Evolutionary conservation across 2,888 invertebrate genomes (phyloP), one percentile per base, ranked within the genome.

Genomic region (Trachelus tabidus): DNA sequence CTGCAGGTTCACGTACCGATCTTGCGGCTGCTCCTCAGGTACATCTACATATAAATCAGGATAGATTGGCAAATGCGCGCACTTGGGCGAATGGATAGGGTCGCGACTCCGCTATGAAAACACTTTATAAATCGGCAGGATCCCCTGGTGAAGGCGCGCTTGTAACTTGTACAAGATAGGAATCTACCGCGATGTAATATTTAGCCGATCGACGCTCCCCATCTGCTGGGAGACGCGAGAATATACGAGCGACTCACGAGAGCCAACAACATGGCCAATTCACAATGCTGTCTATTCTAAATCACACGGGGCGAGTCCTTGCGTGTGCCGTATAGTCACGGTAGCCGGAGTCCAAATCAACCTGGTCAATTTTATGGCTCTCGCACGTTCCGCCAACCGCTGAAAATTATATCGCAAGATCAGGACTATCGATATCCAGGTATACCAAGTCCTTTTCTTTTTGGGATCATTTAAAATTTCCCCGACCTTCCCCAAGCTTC

Each of bases 151-250:
- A 71, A 73, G 71, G 79, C 79, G 77, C 77, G 81, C 80, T 85
- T 82, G 81, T 85, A 81, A 82, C 83, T 82, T 56, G 56, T 56
- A 56, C 23, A 56, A 56, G 85, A 87, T 85, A 87, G 82, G 84
- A 85, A 88, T 88, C 85, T 85, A 83, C 82, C 81, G 81, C 83
- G 83, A 86, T 87, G 84, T 86, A 87, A 87, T 85, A 82, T 86
- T 87, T 85, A 87, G 87, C 84, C 84, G 83, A 84, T 86, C 85
- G 84, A 82, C 87, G 86, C 84, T 87, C 83, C 85, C 87, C 87
- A 84, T 86, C 85, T 86, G 86, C 84, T 80, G 85, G 82, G 79
- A 77, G 82, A 77, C 80, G 81, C 82, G 82, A 87, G 83, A 85
- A 83, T 76, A 76, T 79, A 78, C 79, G 81, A 77, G 76, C 75